Evolutionary conservation across 92 coral and sea anemone species (phyloP).

Genomic region (Porites lobata): DNA sequence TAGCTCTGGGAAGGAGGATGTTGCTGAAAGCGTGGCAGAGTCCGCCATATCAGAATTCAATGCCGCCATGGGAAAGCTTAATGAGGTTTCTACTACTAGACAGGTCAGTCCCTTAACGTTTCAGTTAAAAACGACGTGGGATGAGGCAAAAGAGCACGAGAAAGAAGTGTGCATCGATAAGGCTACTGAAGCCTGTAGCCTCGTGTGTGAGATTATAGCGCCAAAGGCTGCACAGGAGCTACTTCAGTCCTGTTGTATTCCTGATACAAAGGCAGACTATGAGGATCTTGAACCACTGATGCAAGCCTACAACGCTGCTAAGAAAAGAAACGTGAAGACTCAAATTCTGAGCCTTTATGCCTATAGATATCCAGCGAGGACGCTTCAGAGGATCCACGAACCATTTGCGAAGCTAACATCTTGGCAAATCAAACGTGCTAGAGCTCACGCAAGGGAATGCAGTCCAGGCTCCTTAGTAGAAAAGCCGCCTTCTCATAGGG

Average conservation of each 20-base stretch:
- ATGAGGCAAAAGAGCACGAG: slow-evolving; percentile 62
- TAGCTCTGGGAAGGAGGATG: slow-evolving; percentile 68
- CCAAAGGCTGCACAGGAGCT: slow-evolving; percentile 77
- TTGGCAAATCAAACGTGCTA: slow-evolving; percentile 75
- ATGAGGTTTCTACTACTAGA: slow-evolving; percentile 45
- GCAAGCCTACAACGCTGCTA: slow-evolving; percentile 65
- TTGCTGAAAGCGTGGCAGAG: slow-evolving; percentile 15
- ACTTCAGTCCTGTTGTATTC: slow-evolving; percentile 51
- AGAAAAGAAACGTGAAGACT: slow-evolving; percentile 66
- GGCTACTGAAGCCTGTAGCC: slow-evolving; percentile 77
- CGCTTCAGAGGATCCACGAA: slow-evolving; percentile 69
- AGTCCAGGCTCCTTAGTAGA: slow-evolving; percentile 73
- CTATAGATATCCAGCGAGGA: slow-evolving; percentile 60
- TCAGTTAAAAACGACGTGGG: slow-evolving; percentile 70
- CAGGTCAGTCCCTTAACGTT: slow-evolving; percentile 59
- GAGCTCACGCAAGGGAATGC: slow-evolving; percentile 69
- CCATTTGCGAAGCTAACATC: slow-evolving; percentile 66
- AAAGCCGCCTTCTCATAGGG: slow-evolving; percentile 54
- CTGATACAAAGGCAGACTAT: slow-evolving; percentile 22
- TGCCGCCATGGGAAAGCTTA: slow-evolving; percentile 61
- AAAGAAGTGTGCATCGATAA: slow-evolving; percentile 75
- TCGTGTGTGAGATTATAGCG: slow-evolving; percentile 74
- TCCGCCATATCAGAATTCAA: slow-evolving; percentile 62
- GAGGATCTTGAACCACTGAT: slow-evolving; percentile 62
- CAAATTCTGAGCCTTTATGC: slow-evolving; percentile 75